A percentile compares a stretch with the other conserved stretches of the same genome.
Evolutionary conservation across 1,140 invertebrate species (phyloP).

Genomic region (Tribolium castaneum): DNA sequence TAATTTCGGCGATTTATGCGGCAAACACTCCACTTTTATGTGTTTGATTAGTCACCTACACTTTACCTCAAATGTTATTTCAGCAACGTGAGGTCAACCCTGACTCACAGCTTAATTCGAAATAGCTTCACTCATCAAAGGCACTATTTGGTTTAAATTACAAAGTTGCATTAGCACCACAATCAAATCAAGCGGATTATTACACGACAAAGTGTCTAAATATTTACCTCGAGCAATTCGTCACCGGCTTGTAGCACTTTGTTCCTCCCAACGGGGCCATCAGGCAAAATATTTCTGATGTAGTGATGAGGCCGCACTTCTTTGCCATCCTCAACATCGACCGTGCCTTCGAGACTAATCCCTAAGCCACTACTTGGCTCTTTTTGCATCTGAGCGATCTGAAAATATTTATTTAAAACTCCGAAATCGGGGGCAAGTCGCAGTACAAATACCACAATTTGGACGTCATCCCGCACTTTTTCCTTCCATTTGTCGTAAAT

Average conservation of each 20-base stretch:
- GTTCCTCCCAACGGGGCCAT: slow-evolving; percentile 85
- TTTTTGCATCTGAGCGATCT: slow-evolving; percentile 78
- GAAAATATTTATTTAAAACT: slow-evolving; percentile 16
- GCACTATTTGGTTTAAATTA: not conserved
- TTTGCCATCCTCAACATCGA: slow-evolving; percentile 79
- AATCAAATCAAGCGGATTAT: not conserved
- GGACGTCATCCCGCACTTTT: slow-evolving; percentile 73
- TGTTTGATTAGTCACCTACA: not conserved
- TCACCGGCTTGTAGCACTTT: slow-evolving; percentile 72
- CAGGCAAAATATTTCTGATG: slow-evolving; percentile 81
- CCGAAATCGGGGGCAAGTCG: not conserved
- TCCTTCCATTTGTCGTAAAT: slow-evolving; percentile 79
- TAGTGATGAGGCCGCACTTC: slow-evolving; percentile 86
- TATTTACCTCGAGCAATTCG: slow-evolving; percentile 73
- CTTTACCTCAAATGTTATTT: not conserved
- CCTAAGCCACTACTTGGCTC: slow-evolving; percentile 81
- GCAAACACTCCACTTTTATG: not conserved
- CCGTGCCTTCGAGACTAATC: slow-evolving; percentile 89
- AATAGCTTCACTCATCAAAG: not conserved
- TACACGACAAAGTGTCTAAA: not conserved
- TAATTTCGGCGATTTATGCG: too few relatives aligned
- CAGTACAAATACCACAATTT: slow-evolving; percentile 73
- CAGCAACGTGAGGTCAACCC: not conserved
- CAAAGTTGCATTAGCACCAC: not conserved
- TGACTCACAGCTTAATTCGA: not conserved